Conservation (phyloP, 2,113 vertebrate genomes). For the Sturnira hondurensis region DNA sequence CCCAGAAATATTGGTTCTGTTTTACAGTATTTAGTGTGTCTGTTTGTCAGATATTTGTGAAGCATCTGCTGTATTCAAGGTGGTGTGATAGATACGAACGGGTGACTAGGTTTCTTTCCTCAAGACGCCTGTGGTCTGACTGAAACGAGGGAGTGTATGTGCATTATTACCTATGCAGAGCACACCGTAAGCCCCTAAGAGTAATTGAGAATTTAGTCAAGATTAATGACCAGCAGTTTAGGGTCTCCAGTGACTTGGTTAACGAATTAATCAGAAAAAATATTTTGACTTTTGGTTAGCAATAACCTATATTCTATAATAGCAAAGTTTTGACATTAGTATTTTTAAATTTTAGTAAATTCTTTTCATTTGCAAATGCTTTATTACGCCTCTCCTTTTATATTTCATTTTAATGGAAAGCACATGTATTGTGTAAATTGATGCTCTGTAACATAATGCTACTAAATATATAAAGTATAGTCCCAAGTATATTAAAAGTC, state of each 20-base stretch:
- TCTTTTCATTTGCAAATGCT: not conserved
- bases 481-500: not conserved
- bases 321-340: not conserved
- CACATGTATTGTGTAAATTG: not conserved
- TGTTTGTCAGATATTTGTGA: not conserved
- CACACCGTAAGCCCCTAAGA: not conserved
- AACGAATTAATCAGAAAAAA: not conserved
- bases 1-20: not conserved
- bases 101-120: not conserved
- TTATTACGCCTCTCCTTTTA: not conserved
- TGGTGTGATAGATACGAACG: not conserved
- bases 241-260: not conserved
- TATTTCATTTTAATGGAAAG: not conserved
- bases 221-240: not conserved
- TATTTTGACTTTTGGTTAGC: not conserved
- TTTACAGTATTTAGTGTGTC: not conserved
- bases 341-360: not conserved
- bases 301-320: not conserved
- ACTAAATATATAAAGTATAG: too few species aligned
- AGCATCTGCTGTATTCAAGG: not conserved
- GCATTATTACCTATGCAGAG: not conserved
- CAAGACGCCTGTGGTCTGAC: not conserved
- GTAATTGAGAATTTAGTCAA: not conserved
- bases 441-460: not conserved
- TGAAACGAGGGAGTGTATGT: not conserved